Evolutionary conservation across 2,888 invertebrate genomes (phyloP).

Genomic region (Opisthograptis luteolata): DNA sequence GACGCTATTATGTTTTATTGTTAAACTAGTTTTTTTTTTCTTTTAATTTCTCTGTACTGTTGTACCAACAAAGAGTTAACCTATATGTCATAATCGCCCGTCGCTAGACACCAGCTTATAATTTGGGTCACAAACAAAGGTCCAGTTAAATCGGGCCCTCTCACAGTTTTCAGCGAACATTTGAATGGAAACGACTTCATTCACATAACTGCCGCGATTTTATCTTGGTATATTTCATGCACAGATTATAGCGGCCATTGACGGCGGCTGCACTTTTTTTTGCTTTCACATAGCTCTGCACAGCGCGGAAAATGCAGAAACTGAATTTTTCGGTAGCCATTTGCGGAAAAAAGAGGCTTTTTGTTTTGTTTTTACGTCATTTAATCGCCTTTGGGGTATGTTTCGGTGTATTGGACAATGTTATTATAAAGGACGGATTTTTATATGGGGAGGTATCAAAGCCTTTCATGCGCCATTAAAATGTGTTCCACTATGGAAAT

Average conservation of each 20-base stretch:
- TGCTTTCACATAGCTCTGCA: conserved; percentile 5
- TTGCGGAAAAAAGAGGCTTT: conserved; percentile 1
- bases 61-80: too few species aligned
- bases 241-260: conserved; percentile 53
- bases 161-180: conserved; percentile 70
- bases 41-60: too few species aligned
- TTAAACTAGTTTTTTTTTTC: too few species aligned
- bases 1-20: too few species aligned
- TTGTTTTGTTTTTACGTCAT: background rate
- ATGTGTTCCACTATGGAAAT: too few species aligned
- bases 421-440: too few species aligned
- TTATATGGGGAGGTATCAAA: too few species aligned
- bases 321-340: conserved; percentile 16
- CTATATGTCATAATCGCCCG: too few species aligned
- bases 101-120: too few species aligned
- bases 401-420: background rate
- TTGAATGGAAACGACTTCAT: conserved; percentile 78
- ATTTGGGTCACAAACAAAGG: conserved; percentile 47
- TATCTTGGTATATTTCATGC: conserved; percentile 69
- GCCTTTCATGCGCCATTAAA: too few species aligned
- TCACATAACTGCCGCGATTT: conserved; percentile 71
- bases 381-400: conserved; percentile 4
- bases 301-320: conserved; percentile 20
- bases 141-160: conserved; percentile 65
- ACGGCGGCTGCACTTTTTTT: conserved; percentile 39